phyloP scores from a whole-genome alignment of 2,113 vertebrate species.

The Bungarus multicinctus region DNA sequence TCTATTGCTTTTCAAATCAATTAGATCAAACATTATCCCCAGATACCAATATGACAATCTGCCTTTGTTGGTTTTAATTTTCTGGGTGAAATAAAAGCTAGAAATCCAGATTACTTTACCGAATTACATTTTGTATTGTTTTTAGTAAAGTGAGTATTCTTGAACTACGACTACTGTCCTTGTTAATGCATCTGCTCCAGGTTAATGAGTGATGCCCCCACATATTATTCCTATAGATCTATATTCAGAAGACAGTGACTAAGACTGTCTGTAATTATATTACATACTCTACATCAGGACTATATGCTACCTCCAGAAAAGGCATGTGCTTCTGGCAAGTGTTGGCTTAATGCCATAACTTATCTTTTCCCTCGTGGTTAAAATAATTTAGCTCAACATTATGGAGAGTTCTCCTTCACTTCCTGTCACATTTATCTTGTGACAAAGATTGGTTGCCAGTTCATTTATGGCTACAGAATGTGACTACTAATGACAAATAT shows the following conservation, averaged over 20 bases:
- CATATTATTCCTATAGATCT: not conserved
- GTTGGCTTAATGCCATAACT: not conserved
- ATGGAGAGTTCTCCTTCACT: too few relatives aligned
- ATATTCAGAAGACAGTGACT: not conserved
- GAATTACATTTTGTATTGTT: not conserved
- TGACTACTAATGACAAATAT: not conserved
- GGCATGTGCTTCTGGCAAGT: not conserved
- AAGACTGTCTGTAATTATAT: not conserved
- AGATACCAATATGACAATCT: not conserved
- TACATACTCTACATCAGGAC: conserved; percentile 26
- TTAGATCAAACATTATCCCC: not conserved
- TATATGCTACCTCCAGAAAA: not conserved
- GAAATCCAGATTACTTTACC: not conserved
- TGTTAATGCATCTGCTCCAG: not conserved
- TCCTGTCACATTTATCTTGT: not conserved
- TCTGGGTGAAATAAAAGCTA: not conserved
- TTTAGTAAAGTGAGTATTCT: not conserved
- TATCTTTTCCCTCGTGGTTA: conserved; percentile 22
- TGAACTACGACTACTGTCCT: not conserved
- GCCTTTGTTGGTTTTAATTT: not conserved
- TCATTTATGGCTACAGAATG: not conserved
- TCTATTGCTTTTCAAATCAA: not conserved
- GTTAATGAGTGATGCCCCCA: not conserved
- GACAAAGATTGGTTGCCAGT: conserved; percentile 6
- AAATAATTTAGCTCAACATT: conserved; percentile 45